Conservation (phyloP, 1,140 invertebrate genomes). For the Nylanderia fulva region DNA sequence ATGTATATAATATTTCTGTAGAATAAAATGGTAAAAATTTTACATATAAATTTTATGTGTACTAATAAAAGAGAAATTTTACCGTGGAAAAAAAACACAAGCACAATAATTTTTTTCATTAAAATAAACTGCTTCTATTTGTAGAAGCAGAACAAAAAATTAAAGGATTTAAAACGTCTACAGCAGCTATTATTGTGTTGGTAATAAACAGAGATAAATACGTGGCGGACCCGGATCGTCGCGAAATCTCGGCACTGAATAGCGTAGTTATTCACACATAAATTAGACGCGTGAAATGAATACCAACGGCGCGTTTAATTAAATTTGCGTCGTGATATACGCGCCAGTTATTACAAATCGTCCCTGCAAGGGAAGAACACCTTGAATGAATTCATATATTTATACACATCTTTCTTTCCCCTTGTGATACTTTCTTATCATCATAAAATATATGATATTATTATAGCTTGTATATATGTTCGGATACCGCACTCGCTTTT, state of each 20-base stretch:
- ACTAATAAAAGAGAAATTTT: background rate
- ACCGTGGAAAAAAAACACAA: background rate
- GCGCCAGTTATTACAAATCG: slow-evolving; percentile 82
- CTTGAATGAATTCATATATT: slow-evolving; percentile 76
- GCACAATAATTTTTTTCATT: slow-evolving; percentile 11
- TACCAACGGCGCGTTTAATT: slow-evolving; percentile 84
- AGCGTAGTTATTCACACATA: slow-evolving; percentile 84
- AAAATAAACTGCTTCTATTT: slow-evolving; percentile 22
- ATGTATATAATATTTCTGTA: background rate
- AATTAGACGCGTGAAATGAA: slow-evolving; percentile 84
- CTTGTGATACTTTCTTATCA: slow-evolving; percentile 3
- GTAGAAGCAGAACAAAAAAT: slow-evolving; percentile 23
- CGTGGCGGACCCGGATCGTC: slow-evolving; percentile 63
- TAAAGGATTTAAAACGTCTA: slow-evolving; percentile 25
- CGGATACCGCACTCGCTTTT: slow-evolving; percentile 14
- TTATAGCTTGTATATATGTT: background rate
- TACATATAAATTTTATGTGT: background rate
- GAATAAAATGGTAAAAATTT: slow-evolving; percentile 14
- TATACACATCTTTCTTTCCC: slow-evolving; percentile 73
- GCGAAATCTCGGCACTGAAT: slow-evolving; percentile 76
- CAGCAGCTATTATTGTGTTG: slow-evolving; percentile 46
- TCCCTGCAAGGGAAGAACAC: slow-evolving; percentile 67
- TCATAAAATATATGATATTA: background rate
- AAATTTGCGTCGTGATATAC: slow-evolving; percentile 85
- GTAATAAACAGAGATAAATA: slow-evolving; percentile 73